A percentile compares a stretch with the other conserved stretches of the same genome.
phyloP scores from a whole-genome alignment of 2,113 vertebrate genomes.

The Cinclus cinclus region DNA sequence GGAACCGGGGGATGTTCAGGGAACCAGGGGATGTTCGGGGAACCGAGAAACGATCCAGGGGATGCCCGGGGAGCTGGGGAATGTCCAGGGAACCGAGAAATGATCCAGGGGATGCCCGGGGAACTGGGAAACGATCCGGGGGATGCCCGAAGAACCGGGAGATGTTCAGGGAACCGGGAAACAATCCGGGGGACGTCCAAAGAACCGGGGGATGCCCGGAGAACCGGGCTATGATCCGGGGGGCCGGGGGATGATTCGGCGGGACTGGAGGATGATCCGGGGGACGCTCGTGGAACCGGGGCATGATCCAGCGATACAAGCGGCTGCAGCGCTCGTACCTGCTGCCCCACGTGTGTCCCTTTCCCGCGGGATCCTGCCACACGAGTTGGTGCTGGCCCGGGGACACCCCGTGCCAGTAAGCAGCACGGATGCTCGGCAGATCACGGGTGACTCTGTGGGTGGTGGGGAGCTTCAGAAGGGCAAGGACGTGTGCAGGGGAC shows the following conservation, averaged over 20 bases:
- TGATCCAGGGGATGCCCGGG: too few relatives aligned
- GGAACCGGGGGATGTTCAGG: background rate
- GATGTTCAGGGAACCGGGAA: background rate
- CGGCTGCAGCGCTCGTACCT: background rate
- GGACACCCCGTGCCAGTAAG: rapidly evolving
- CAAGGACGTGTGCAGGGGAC: background rate
- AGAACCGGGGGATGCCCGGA: too few relatives aligned
- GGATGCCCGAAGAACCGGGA: background rate
- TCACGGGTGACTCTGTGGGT: background rate
- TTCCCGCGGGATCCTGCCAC: background rate
- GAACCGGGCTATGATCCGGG: background rate
- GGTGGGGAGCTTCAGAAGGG: background rate
- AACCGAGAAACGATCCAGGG: rapidly evolving
- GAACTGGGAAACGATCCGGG: too few relatives aligned
- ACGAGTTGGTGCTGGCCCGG: background rate
- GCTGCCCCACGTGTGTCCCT: background rate
- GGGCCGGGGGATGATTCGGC: background rate
- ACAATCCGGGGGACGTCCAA: too few relatives aligned
- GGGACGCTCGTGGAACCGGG: rapidly evolving
- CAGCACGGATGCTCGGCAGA: background rate
- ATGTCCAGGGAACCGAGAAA: rapidly evolving
- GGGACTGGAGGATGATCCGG: rapidly evolving
- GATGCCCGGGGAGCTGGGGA: too few relatives aligned
- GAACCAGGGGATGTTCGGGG: too few relatives aligned
- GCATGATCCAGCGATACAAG: background rate